Percentiles rank a stretch among this genome's conserved stretches.
Conservation (phyloP, 2,888 invertebrate species). For the Phalangium opilio region DNA sequence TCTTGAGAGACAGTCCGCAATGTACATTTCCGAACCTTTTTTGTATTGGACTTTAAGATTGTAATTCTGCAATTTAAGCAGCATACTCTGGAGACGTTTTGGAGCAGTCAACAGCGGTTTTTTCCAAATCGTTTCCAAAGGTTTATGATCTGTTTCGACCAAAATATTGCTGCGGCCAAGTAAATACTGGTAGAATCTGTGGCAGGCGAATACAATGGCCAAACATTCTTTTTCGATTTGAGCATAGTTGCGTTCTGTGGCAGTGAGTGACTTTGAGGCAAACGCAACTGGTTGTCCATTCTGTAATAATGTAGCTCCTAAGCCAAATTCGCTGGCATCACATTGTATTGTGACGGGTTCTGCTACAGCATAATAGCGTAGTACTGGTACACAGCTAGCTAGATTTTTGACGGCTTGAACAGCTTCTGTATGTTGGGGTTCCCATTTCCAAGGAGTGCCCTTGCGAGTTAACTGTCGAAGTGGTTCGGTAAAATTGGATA, state of each 20-base stretch:
- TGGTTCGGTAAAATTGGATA: not conserved
- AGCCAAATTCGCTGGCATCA: conserved; percentile 3
- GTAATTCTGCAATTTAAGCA: conserved; percentile 4
- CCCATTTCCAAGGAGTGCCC: conserved; percentile 1
- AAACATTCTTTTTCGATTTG: conserved; percentile 12
- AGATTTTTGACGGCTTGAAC: conserved; percentile 5
- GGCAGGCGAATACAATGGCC: not conserved
- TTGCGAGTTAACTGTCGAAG: conserved; percentile 2
- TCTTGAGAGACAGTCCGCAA: conserved; percentile 4
- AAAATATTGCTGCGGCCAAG: too few relatives aligned
- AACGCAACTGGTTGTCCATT: conserved; percentile 3
- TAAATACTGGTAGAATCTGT: too few relatives aligned
- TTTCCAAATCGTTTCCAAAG: not conserved
- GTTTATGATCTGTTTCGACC: too few relatives aligned
- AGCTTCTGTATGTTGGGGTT: not conserved
- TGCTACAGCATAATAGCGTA: conserved; percentile 6
- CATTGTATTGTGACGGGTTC: conserved; percentile 3
- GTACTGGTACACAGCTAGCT: conserved; percentile 2
- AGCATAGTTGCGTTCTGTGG: conserved; percentile 7
- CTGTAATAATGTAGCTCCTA: conserved; percentile 7
- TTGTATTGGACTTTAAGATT: conserved; percentile 2
- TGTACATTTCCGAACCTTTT: conserved; percentile 3
- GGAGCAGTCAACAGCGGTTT: conserved; percentile 1
- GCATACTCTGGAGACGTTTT: conserved; percentile 1
- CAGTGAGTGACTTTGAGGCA: conserved; percentile 4